These are phyloP conservation scores for Crotalus helleri DNA, from an alignment of 2,113 vertebrate species.

Conservation along the genomic window DNA sequence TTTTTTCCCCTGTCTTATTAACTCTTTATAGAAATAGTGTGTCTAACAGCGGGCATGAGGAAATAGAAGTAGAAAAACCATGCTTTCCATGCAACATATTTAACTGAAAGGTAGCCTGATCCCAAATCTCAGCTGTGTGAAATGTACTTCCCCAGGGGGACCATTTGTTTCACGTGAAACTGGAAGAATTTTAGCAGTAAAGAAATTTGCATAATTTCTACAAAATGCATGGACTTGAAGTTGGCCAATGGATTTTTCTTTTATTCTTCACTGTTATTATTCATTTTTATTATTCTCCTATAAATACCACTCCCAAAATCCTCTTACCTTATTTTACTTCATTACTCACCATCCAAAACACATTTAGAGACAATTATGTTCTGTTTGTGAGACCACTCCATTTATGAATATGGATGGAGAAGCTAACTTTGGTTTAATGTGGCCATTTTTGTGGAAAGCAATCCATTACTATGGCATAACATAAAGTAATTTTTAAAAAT, in stretches of 20 bases:
- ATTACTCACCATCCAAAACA: not conserved
- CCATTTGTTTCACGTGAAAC: not conserved
- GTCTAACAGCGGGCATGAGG: conserved; percentile 4
- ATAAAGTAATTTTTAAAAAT: not conserved
- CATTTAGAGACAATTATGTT: not conserved
- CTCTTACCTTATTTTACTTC: not conserved
- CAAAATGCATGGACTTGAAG: not conserved
- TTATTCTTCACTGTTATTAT: not conserved
- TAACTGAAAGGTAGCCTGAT: not conserved
- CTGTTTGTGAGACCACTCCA: not conserved
- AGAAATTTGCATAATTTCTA: not conserved
- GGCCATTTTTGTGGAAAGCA: not conserved
- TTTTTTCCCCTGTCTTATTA: conserved; percentile 15
- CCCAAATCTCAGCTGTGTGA: not conserved
- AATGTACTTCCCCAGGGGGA: not conserved
- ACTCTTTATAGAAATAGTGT: conserved; percentile 19
- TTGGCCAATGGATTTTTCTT: not conserved
- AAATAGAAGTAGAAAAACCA: not conserved
- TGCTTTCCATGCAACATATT: not conserved
- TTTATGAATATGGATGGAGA: not conserved
- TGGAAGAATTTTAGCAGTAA: not conserved
- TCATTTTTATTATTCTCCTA: not conserved
- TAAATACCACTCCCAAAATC: not conserved
- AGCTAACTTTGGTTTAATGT: not conserved
- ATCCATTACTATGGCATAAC: not conserved